A percentile compares a stretch with the other conserved stretches of the same genome.
These are phyloP conservation scores for Dorcus hopei DNA, from an alignment of 2,888 invertebrate species.

Conservation along the genomic window DNA sequence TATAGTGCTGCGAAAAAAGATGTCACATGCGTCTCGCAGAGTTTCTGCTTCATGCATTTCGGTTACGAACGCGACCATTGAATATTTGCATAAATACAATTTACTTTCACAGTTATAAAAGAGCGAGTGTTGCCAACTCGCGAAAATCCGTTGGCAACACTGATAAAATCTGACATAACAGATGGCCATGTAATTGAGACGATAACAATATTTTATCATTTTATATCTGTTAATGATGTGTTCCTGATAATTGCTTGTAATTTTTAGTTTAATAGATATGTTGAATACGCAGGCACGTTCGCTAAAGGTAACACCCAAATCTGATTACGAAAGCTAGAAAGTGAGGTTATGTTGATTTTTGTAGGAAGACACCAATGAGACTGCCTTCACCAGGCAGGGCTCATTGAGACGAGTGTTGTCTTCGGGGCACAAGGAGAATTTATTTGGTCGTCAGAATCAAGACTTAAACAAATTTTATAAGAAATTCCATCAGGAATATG, in stretches of 20 bases:
- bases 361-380: constrained; percentile 26
- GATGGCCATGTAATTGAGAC: constrained; percentile 8
- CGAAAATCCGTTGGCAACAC: too few relatives aligned
- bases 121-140: too few relatives aligned
- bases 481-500: constrained; percentile 82
- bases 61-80: too few relatives aligned
- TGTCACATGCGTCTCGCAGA: too few relatives aligned
- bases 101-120: too few relatives aligned
- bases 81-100: too few relatives aligned
- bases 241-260: constrained; percentile 15
- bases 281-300: constrained; percentile 11
- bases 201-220: constrained; percentile 12
- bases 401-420: constrained; percentile 58
- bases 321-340: neutral
- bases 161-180: neutral
- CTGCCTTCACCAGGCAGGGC: constrained; percentile 53
- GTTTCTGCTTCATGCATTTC: too few relatives aligned
- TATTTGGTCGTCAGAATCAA: constrained; percentile 57
- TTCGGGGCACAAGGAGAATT: constrained; percentile 55
- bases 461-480: constrained; percentile 65
- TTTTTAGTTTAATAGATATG: constrained; percentile 2
- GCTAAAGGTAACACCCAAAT: constrained; percentile 4
- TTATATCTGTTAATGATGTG: constrained; percentile 9
- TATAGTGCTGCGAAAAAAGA: too few relatives aligned
- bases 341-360: constrained; percentile 15